A percentile compares a stretch with the other conserved stretches of the same genome.
Evolutionary conservation across 2,797 vertebrate genomes (phyloP).

Genomic region (Nyctalus aviator): DNA sequence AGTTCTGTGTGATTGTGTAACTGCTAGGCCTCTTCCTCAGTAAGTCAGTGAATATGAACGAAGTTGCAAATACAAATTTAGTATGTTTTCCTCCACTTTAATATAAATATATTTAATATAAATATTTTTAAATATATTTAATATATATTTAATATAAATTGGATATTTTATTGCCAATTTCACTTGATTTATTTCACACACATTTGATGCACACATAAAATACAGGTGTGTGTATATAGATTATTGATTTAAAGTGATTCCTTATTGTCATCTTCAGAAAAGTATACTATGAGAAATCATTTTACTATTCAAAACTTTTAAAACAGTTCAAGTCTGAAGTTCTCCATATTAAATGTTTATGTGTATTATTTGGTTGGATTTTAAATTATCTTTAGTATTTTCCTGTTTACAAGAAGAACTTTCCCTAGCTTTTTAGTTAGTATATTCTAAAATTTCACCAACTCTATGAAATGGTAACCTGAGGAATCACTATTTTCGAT

Average conservation of each 20-base stretch:
- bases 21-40: neutral
- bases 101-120: too few relatives aligned
- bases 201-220: neutral
- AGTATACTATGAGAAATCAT: neutral
- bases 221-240: neutral
- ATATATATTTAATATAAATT: too few relatives aligned
- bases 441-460: constrained; percentile 13
- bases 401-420: neutral
- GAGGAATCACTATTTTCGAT: neutral
- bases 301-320: neutral
- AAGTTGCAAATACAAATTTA: neutral
- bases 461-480: neutral
- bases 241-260: constrained; percentile 41
- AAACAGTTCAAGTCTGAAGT: neutral
- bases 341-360: neutral
- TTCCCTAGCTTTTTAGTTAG: neutral
- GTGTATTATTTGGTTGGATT: neutral
- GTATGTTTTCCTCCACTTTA: neutral
- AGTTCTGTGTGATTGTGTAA: neutral
- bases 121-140: too few relatives aligned
- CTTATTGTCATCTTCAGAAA: constrained; percentile 29
- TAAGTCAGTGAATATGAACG: constrained; percentile 9
- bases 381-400: constrained; percentile 8
- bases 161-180: constrained; percentile 1
- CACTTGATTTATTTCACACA: constrained; percentile 2